Percentiles rank a stretch among this genome's conserved stretches.
Conservation (phyloP, 2,888 invertebrate genomes). For the Luffia ferchaultella region DNA sequence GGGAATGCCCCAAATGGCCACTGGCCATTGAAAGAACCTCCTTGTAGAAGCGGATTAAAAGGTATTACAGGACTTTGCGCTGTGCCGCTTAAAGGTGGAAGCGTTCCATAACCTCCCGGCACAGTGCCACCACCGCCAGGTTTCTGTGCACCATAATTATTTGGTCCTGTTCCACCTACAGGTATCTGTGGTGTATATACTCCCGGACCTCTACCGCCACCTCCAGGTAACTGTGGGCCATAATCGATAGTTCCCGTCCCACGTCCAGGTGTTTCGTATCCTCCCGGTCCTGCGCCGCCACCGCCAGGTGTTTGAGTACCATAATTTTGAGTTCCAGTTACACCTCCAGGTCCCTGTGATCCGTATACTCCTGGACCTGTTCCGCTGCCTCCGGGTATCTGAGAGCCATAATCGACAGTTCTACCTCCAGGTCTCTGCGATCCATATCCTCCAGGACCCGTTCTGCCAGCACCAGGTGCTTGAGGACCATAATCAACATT, state of each 20-base stretch:
- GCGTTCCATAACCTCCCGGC: too few relatives aligned
- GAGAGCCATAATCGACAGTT: slow-evolving; percentile 12
- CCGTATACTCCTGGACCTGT: slow-evolving; percentile 6
- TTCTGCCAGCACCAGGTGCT: neutral
- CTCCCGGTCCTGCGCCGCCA: neutral
- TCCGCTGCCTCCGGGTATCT: neutral
- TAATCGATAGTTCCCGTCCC: slow-evolving; percentile 12
- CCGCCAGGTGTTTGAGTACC: slow-evolving; percentile 6
- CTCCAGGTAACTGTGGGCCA: slow-evolving; percentile 6
- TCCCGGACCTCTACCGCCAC: neutral
- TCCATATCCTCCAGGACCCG: slow-evolving; percentile 5
- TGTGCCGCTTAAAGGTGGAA: too few relatives aligned
- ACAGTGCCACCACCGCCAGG: too few relatives aligned
- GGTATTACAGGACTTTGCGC: too few relatives aligned
- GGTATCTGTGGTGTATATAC: too few relatives aligned
- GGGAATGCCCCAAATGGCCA: neutral
- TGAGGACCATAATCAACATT: slow-evolving; percentile 12
- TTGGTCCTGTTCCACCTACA: neutral
- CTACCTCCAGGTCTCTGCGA: slow-evolving; percentile 11
- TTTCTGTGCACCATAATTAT: neutral
- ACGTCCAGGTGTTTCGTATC: slow-evolving; percentile 8
- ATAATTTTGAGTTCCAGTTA: slow-evolving; percentile 10
- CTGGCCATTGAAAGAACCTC: too few relatives aligned
- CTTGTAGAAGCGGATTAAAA: neutral
- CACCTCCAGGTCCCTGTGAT: slow-evolving; percentile 11